Evolutionary conservation across 2,113 vertebrate species (phyloP), one percentile per base, ranked within the genome.

Genomic region (Tylochromis polylepis): DNA sequence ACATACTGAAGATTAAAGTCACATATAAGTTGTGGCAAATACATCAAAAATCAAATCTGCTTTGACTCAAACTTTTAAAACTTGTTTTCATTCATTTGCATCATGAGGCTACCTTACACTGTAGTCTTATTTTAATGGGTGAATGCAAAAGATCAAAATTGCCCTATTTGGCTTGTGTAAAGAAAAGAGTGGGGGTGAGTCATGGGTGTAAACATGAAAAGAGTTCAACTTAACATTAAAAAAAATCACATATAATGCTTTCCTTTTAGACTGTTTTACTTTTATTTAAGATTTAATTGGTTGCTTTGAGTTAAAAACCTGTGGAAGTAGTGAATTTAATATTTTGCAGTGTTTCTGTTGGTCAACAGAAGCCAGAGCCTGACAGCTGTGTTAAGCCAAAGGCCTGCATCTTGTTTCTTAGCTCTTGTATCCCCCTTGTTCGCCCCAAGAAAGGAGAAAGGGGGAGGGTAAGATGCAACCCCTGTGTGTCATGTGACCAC

Each of bases 401-500:
- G 36, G 80, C 78, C 83, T 87, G 67, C 15, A 27, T 65, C 82
- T 36, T 83, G 18, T 79, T 57, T 75, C 38, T 70, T 84, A 85
- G 81, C 67, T 89, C 62, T 80, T 70, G 81, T 24, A 18, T 85
- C 3, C 34, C 72, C 79, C 77, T 51, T 56, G 29, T 67, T 46
- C 18, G 57, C 8, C 22, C 11, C 60, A 20, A 56, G 14, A 11
- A 36, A 22, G 18, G 31, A 55, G 51, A 51, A 12, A 2, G 27
- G 41, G 46, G 16, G 43, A 51, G 20, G 58, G 59, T 49, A 75
- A 75, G 67, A 75, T 9, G 59, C 1, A 1, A 22, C 38, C 60
- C 36, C 31, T 85, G 29, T 83, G 77, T 36, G 31, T 46, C 22
- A 24, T 65, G 8, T 49, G 53, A 27, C 93, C 95, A 93, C 89